These are phyloP conservation scores for Chamaetylas fuelleborni DNA, from an alignment of 2,113 vertebrate genomes.

Conservation along the genomic window DNA sequence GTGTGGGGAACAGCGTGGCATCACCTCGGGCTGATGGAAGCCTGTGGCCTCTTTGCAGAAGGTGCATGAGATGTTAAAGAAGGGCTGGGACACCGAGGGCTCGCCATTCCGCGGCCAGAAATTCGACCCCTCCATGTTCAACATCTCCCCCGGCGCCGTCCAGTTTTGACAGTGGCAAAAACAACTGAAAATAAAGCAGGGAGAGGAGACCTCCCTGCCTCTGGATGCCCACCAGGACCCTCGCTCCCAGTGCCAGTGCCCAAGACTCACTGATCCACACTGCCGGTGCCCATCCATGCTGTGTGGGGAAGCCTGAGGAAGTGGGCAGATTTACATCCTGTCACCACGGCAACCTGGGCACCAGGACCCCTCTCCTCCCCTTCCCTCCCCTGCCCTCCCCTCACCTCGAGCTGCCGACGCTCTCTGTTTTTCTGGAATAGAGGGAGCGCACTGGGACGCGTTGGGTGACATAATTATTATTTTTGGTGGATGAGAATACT, in stretches of 20 bases:
- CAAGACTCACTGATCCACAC: neutral
- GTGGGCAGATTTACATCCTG: neutral
- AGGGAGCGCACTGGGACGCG: neutral
- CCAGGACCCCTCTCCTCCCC: neutral
- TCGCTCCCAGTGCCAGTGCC: neutral
- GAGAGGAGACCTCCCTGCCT: neutral
- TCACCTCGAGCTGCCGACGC: neutral
- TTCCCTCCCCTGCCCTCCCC: neutral
- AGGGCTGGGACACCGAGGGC: slow-evolving; percentile 96
- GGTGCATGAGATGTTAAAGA: slow-evolving; percentile 98
- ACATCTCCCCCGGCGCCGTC: slow-evolving; percentile 91
- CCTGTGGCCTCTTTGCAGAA: slow-evolving; percentile 76
- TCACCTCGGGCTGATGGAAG: accelerated
- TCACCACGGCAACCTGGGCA: neutral
- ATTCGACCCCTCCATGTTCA: slow-evolving; percentile 96
- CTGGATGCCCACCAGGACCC: neutral
- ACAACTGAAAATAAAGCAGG: neutral
- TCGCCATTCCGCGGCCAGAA: slow-evolving; percentile 93
- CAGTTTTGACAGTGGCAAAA: slow-evolving; percentile 83
- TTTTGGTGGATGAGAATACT: neutral
- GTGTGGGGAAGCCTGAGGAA: neutral
- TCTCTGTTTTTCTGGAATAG: neutral
- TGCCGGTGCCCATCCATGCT: neutral
- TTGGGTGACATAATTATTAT: neutral
- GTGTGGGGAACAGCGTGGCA: accelerated